These are phyloP conservation scores for Lithophane leautieri DNA, from an alignment of 2,888 invertebrate genomes.

Conservation along the genomic window DNA sequence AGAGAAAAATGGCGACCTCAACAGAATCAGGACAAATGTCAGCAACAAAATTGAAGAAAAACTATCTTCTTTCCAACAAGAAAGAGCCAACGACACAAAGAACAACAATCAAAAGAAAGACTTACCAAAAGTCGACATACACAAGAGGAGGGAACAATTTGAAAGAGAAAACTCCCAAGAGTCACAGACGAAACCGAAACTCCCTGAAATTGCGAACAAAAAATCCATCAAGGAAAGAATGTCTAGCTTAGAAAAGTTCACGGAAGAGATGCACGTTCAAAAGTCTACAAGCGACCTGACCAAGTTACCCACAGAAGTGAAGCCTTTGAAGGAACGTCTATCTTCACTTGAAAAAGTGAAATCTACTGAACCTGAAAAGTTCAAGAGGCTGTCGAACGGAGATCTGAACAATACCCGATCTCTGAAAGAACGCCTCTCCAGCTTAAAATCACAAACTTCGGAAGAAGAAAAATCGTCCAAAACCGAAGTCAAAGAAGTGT, in stretches of 20 bases:
- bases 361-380: constrained; percentile 85
- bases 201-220: constrained; percentile 92
- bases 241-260: constrained; percentile 92
- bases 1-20: constrained; percentile 85
- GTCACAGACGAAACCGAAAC: constrained; percentile 87
- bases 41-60: constrained; percentile 92
- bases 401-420: constrained; percentile 85
- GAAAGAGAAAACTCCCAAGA: constrained; percentile 92
- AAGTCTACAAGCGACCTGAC: constrained; percentile 86
- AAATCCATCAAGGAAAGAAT: constrained; percentile 94
- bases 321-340: constrained; percentile 91
- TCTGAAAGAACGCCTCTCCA: constrained; percentile 87
- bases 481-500: constrained; percentile 87
- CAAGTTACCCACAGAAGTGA: constrained; percentile 91
- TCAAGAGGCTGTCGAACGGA: constrained; percentile 85
- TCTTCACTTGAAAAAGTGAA: constrained; percentile 91
- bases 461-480: constrained; percentile 83
- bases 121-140: constrained; percentile 95
- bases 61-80: constrained; percentile 91
- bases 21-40: constrained; percentile 87
- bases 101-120: constrained; percentile 89
- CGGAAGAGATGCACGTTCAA: constrained; percentile 88
- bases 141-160: constrained; percentile 95
- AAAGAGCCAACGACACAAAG: constrained; percentile 84
- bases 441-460: constrained; percentile 85